phyloP scores from a whole-genome alignment of 2,113 vertebrate genomes.

The Daubentonia madagascariensis region DNA sequence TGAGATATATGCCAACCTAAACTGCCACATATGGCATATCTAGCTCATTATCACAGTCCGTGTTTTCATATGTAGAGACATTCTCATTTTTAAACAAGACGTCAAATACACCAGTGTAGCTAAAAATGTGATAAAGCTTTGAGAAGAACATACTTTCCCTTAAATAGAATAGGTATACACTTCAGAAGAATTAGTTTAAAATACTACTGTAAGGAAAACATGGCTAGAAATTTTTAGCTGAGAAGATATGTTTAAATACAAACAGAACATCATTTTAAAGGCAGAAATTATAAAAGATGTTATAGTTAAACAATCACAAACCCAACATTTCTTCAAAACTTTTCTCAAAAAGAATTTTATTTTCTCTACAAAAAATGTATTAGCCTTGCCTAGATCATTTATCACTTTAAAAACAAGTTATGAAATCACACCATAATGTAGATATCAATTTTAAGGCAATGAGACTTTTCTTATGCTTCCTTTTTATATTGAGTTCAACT shows the following conservation, averaged over 20 bases:
- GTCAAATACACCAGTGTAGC: slow-evolving; percentile 64
- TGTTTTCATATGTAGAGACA: slow-evolving; percentile 79
- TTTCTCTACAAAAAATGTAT: neutral
- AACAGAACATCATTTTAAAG: neutral
- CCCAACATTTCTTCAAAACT: neutral
- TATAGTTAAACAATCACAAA: slow-evolving; percentile 24
- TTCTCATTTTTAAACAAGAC: slow-evolving; percentile 81
- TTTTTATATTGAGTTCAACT: slow-evolving; percentile 73
- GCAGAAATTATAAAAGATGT: neutral
- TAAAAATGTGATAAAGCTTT: slow-evolving; percentile 69
- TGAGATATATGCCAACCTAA: slow-evolving; percentile 79
- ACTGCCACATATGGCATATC: slow-evolving; percentile 77
- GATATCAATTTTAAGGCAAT: slow-evolving; percentile 45
- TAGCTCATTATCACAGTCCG: slow-evolving; percentile 81
- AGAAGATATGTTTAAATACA: neutral
- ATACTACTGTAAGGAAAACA: neutral
- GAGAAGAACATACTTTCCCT: neutral
- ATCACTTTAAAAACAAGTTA: slow-evolving; percentile 6
- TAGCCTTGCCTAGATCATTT: neutral
- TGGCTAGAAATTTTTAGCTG: neutral
- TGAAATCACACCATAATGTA: neutral
- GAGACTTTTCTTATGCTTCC: slow-evolving; percentile 56
- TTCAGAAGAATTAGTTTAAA: slow-evolving; percentile 1
- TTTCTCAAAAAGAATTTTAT: neutral
- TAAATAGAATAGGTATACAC: slow-evolving; percentile 42